phyloP scores from a whole-genome alignment of 2,113 vertebrate species.

The Leptobrachium ailaonicum region DNA sequence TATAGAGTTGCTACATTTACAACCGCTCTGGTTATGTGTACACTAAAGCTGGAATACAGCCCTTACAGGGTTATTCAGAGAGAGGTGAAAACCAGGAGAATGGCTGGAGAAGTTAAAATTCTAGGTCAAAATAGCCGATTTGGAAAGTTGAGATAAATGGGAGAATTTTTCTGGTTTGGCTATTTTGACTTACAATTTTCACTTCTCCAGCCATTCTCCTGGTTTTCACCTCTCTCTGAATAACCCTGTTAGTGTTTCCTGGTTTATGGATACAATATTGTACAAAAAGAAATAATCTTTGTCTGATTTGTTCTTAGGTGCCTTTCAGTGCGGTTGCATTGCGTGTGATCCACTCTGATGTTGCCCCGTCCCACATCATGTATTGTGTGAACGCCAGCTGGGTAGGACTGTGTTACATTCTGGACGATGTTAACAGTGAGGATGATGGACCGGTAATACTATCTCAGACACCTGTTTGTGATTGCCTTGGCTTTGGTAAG shows the following conservation, averaged over 20 bases:
- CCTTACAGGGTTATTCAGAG: too few relatives aligned
- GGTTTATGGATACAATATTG: neutral
- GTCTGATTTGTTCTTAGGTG: conserved; percentile 67
- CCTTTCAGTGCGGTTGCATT: conserved; percentile 79
- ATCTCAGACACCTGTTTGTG: conserved; percentile 82
- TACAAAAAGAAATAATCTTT: neutral
- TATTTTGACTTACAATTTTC: too few relatives aligned
- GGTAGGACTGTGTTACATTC: conserved; percentile 86
- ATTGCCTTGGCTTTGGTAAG: conserved; percentile 90
- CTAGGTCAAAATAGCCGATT: too few relatives aligned
- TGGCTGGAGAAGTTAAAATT: too few relatives aligned
- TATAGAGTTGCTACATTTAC: too few relatives aligned
- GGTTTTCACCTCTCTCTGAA: too few relatives aligned
- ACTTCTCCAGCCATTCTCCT: too few relatives aligned
- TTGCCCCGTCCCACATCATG: conserved; percentile 82
- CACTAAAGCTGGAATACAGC: too few relatives aligned
- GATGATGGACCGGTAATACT: conserved; percentile 76
- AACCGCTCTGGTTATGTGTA: too few relatives aligned
- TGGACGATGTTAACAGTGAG: conserved; percentile 71
- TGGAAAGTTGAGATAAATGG: too few relatives aligned
- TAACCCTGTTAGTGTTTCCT: neutral
- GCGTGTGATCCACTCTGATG: conserved; percentile 80
- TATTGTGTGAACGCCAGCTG: conserved; percentile 83
- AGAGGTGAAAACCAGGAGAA: too few relatives aligned
- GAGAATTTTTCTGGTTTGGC: too few relatives aligned